Conservation (phyloP, 2,888 invertebrate species). For the Liodrosophila aerea region DNA sequence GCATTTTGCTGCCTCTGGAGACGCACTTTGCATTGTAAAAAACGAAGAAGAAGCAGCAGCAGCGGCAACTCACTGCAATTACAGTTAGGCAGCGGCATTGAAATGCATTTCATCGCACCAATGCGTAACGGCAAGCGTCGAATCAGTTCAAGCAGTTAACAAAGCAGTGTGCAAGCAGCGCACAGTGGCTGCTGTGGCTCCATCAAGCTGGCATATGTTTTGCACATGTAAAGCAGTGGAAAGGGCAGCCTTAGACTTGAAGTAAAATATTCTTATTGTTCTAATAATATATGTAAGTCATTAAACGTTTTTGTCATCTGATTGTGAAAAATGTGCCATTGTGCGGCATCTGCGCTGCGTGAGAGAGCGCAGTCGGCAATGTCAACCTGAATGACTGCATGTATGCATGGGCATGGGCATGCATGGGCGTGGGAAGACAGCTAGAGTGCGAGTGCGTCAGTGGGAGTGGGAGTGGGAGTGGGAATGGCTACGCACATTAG, state of each 20-base stretch:
- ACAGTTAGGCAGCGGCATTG: constrained; percentile 38
- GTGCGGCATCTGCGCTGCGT: too few species aligned
- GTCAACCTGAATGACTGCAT: too few species aligned
- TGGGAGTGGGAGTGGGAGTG: neutral
- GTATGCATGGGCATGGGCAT: neutral
- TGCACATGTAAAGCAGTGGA: too few species aligned
- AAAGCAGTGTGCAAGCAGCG: constrained; percentile 6
- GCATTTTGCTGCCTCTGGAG: constrained; percentile 7
- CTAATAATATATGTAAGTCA: too few species aligned
- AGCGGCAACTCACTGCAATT: constrained; percentile 25
- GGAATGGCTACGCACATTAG: constrained; percentile 2
- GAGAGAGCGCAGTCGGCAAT: neutral
- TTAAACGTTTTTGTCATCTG: too few species aligned
- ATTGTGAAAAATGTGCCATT: too few species aligned
- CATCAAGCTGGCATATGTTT: too few species aligned
- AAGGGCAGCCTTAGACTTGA: too few species aligned
- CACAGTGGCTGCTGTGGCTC: too few species aligned
- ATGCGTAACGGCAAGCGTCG: constrained; percentile 3
- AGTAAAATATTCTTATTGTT: too few species aligned
- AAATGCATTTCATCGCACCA: too few species aligned
- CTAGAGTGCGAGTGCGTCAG: neutral
- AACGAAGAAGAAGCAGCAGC: too few species aligned
- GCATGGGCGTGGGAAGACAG: neutral
- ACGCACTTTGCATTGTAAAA: constrained; percentile 26
- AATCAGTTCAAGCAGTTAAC: constrained; percentile 22